These are phyloP conservation scores for Crocuta crocuta DNA, from an alignment of 2,113 vertebrate genomes.

Conservation along the genomic window DNA sequence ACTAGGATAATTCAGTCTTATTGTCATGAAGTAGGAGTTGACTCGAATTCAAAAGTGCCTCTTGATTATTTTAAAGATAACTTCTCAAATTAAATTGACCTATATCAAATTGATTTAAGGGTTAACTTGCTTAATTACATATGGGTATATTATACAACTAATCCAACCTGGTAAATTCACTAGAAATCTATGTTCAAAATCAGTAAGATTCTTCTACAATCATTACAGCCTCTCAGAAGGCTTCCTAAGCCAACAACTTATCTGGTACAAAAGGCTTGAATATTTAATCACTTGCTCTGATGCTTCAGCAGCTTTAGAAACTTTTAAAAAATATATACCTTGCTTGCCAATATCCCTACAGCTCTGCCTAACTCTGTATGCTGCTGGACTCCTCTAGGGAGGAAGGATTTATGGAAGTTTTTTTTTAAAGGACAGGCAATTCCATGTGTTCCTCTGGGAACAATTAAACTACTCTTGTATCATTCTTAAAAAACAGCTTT, in stretches of 20 bases:
- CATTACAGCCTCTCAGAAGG: background rate
- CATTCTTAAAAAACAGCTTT: background rate
- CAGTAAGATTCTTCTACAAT: background rate
- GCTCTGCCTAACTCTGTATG: background rate
- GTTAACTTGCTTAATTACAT: background rate
- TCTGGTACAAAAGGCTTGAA: background rate
- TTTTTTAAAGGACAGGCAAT: background rate
- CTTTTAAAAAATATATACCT: background rate
- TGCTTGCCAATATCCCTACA: background rate
- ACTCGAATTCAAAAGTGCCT: background rate
- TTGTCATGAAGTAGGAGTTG: background rate
- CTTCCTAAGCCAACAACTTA: background rate
- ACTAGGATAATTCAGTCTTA: background rate
- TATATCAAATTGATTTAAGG: background rate
- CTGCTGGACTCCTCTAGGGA: too few relatives aligned
- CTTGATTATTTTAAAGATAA: background rate
- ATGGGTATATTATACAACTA: background rate
- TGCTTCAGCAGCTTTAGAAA: background rate
- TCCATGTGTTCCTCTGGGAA: background rate
- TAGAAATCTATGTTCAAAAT: background rate
- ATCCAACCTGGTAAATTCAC: background rate
- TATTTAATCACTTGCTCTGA: background rate
- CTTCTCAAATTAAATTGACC: background rate
- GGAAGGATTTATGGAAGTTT: background rate
- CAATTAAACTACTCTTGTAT: too few relatives aligned